phyloP scores from a whole-genome alignment of 2,797 vertebrate species.

The Centropyge bicolor region DNA sequence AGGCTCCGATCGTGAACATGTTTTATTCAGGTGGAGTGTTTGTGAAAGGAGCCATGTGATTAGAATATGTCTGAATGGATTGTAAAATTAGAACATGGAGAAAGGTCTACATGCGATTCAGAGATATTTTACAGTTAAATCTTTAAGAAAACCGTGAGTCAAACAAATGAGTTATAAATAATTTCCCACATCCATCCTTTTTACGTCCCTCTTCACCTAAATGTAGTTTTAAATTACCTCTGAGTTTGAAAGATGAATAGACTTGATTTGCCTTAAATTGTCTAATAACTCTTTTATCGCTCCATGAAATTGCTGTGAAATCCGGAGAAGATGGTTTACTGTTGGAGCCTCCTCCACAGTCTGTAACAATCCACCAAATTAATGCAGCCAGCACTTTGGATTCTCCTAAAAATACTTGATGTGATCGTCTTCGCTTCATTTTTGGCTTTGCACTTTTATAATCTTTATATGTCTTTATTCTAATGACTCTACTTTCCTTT shows the following conservation, averaged over 20 bases:
- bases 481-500: neutral
- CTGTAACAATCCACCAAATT: slow-evolving; percentile 3
- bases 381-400: neutral
- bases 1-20: neutral
- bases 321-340: neutral
- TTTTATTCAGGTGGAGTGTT: neutral
- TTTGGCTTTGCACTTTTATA: neutral
- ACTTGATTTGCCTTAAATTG: neutral
- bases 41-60: neutral
- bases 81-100: neutral
- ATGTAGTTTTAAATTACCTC: neutral
- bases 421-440: neutral
- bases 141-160: neutral
- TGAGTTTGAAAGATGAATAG: neutral
- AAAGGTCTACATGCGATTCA: neutral
- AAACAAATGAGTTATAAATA: neutral
- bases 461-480: neutral
- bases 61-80: neutral
- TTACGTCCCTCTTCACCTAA: neutral
- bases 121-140: neutral
- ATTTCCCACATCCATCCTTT: neutral
- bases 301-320: neutral
- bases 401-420: neutral
- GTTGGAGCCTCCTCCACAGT: neutral
- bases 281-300: neutral